Percentiles rank a stretch among this genome's conserved stretches.
phyloP scores from a whole-genome alignment of 92 coral and sea anemone species.

The Chrysogorgia sp. region DNA sequence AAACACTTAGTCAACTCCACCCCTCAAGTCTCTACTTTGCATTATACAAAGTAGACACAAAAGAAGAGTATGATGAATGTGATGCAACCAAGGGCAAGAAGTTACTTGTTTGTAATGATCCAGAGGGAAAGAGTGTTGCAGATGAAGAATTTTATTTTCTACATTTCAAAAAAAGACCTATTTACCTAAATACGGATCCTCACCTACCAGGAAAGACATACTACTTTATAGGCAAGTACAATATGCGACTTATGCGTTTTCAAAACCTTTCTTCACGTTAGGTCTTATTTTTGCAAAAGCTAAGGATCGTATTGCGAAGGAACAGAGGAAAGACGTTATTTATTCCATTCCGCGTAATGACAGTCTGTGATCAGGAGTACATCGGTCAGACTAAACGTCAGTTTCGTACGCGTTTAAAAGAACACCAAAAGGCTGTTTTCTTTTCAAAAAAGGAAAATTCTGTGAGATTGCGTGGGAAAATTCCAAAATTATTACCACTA shows the following conservation, averaged over 20 bases:
- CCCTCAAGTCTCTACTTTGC: slow-evolving; percentile 22
- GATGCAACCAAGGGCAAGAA: slow-evolving; percentile 28
- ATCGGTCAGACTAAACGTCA: too few relatives aligned
- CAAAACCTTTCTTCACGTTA: too few relatives aligned
- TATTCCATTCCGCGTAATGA: too few relatives aligned
- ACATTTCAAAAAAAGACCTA: background rate
- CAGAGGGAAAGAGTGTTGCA: slow-evolving; percentile 1
- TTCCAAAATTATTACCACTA: too few relatives aligned
- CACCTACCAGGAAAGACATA: slow-evolving; percentile 23
- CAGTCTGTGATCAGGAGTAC: too few relatives aligned
- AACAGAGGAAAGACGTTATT: too few relatives aligned
- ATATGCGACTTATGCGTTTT: background rate
- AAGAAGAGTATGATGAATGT: slow-evolving; percentile 29
- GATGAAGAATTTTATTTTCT: background rate
- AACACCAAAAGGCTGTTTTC: too few relatives aligned
- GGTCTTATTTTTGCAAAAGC: too few relatives aligned
- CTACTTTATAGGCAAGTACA: slow-evolving; percentile 27
- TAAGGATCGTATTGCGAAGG: too few relatives aligned
- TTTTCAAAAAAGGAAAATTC: too few relatives aligned
- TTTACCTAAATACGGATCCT: background rate
- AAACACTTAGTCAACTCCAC: slow-evolving; percentile 15
- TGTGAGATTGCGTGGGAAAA: too few relatives aligned
- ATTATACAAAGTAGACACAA: slow-evolving; percentile 43
- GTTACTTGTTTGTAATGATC: slow-evolving; percentile 28
- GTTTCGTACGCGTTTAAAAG: too few relatives aligned